Conservation (phyloP, 2,888 invertebrate species). For the Phortica okadai region DNA sequence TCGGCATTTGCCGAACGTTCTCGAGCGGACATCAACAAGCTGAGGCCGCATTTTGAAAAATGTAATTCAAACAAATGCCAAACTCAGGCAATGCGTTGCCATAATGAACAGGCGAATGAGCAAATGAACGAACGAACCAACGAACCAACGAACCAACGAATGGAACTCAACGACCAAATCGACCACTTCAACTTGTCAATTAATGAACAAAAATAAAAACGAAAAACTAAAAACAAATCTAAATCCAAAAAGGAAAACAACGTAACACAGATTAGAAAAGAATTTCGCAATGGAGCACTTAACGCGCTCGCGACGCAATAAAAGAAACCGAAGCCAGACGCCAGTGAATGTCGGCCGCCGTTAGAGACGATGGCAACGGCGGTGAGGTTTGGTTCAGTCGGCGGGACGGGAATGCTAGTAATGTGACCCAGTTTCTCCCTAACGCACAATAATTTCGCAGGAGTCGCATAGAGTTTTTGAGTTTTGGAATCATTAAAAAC, state of each 20-base stretch:
- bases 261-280: conserved; percentile 61
- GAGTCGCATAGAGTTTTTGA: conserved; percentile 52
- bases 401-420: conserved; percentile 27
- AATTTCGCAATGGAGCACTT: conserved; percentile 69
- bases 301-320: conserved; percentile 46
- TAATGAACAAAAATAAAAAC: background rate
- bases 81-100: background rate
- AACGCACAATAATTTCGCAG: conserved; percentile 53
- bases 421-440: conserved; percentile 65
- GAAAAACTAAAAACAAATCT: background rate
- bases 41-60: too few species aligned
- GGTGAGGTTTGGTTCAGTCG: background rate
- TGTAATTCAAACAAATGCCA: background rate
- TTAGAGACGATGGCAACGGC: background rate
- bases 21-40: background rate
- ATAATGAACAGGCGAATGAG: background rate
- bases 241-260: conserved; percentile 7
- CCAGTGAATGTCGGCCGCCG: background rate
- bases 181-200: conserved; percentile 25
- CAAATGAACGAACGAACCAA: background rate
- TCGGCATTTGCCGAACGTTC: background rate
- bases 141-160: background rate
- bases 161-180: conserved; percentile 11
- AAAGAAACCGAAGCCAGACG: background rate
- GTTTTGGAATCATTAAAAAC: conserved; percentile 70